These are phyloP conservation scores for Leptinotarsa undecemlineata DNA, from an alignment of 1,140 invertebrate species.

Conservation along the genomic window DNA sequence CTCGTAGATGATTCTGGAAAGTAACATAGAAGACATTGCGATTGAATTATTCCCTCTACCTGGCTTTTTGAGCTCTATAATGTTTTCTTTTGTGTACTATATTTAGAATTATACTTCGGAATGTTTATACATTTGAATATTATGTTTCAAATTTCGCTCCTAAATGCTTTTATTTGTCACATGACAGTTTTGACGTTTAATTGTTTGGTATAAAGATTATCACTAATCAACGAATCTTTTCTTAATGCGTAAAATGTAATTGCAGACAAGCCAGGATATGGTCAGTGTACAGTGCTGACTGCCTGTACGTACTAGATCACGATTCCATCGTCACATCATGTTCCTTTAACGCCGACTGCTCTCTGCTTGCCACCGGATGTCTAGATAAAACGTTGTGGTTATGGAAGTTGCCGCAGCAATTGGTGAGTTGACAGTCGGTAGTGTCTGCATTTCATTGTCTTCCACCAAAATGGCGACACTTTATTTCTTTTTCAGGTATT, in stretches of 20 bases:
- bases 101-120: too few relatives aligned
- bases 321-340: constrained; percentile 62
- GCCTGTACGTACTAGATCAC: constrained; percentile 64
- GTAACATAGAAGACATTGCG: too few relatives aligned
- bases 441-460: neutral
- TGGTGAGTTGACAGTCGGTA: constrained; percentile 51
- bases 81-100: too few relatives aligned
- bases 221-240: too few relatives aligned
- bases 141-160: too few relatives aligned
- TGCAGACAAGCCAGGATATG: constrained; percentile 52
- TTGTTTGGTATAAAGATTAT: too few relatives aligned
- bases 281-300: constrained; percentile 60
- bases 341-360: constrained; percentile 59
- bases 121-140: too few relatives aligned
- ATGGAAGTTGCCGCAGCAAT: constrained; percentile 62
- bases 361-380: constrained; percentile 60
- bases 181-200: too few relatives aligned
- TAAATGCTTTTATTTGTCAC: too few relatives aligned
- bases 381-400: constrained; percentile 62
- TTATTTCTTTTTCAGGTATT: constrained; percentile 45
- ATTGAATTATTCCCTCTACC: too few relatives aligned
- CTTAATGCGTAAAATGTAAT: neutral
- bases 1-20: too few relatives aligned
- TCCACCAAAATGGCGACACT: neutral
- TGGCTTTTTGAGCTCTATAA: too few relatives aligned